Evolutionary conservation across 2,888 invertebrate species (phyloP).

Genomic region (Phymatocera aterrima): DNA sequence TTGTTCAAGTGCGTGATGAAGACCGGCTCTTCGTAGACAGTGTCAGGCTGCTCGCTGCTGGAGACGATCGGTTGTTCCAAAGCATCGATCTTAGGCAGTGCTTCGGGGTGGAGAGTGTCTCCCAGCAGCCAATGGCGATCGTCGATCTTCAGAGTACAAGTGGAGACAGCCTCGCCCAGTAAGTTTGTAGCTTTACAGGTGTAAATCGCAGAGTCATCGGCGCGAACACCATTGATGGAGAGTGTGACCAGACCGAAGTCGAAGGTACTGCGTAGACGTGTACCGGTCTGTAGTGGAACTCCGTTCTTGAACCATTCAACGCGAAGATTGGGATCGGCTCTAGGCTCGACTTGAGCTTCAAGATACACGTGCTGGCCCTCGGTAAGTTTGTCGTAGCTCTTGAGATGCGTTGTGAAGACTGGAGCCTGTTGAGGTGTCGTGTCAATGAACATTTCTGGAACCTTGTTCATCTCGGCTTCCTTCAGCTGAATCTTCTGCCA

Average conservation of each 20-base stretch:
- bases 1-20: conserved; percentile 95
- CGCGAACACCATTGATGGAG: conserved; percentile 90
- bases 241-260: conserved; percentile 97
- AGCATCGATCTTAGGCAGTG: conserved; percentile 89
- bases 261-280: conserved; percentile 94
- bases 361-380: conserved; percentile 92
- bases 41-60: conserved; percentile 84
- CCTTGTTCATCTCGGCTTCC: conserved; percentile 94
- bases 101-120: conserved; percentile 92
- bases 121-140: conserved; percentile 92
- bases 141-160: conserved; percentile 91
- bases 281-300: conserved; percentile 89
- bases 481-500: conserved; percentile 95
- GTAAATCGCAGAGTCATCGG: conserved; percentile 96
- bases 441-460: conserved; percentile 92
- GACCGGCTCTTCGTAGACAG: conserved; percentile 89
- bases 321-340: conserved; percentile 90
- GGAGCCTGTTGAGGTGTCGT: conserved; percentile 93
- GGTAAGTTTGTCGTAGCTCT: conserved; percentile 87
- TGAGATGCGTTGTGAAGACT: conserved; percentile 95
- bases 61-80: conserved; percentile 87
- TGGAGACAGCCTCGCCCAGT: conserved; percentile 95
- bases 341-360: conserved; percentile 94
- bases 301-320: conserved; percentile 97
- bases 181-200: conserved; percentile 96